Evolutionary conservation across 1,140 invertebrate species (phyloP).

Genomic region (Drosophila ficusphila): DNA sequence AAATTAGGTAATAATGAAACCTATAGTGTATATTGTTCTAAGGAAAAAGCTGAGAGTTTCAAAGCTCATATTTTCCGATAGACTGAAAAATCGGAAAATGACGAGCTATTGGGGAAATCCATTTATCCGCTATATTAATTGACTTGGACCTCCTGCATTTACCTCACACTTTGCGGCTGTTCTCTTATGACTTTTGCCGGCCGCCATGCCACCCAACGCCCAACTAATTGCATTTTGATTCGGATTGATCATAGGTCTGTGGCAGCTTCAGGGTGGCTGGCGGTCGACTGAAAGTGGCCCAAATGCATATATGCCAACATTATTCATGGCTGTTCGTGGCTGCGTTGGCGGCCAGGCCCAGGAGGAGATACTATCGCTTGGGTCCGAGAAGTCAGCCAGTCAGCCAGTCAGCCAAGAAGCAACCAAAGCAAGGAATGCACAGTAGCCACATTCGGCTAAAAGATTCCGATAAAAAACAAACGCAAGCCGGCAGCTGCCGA

Average conservation of each 20-base stretch:
- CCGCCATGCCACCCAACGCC: slow-evolving; percentile 16
- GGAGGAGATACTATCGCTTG: slow-evolving; percentile 5
- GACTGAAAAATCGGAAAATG: background rate
- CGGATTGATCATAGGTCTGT: slow-evolving; percentile 51
- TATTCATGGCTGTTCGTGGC: slow-evolving; percentile 23
- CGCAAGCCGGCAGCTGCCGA: slow-evolving; percentile 36
- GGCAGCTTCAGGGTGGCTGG: slow-evolving; percentile 46
- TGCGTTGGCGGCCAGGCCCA: slow-evolving; percentile 37
- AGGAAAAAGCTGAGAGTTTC: no score
- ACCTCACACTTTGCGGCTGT: background rate
- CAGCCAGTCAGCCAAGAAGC: no score
- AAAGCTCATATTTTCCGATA: no score
- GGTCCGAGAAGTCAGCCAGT: background rate
- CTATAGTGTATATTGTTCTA: no score
- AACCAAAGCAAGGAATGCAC: slow-evolving; percentile 37
- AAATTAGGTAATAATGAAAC: no score
- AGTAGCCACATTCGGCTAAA: slow-evolving; percentile 76
- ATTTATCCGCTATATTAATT: slow-evolving; percentile 20
- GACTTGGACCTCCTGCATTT: slow-evolving; percentile 1
- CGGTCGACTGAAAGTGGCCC: background rate
- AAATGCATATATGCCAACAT: slow-evolving; percentile 28
- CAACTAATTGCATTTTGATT: slow-evolving; percentile 50
- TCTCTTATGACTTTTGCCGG: slow-evolving; percentile 19
- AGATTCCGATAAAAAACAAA: slow-evolving; percentile 68
- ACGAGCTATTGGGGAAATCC: background rate